These are phyloP conservation scores for Nipponacmea schrenckii DNA, from an alignment of 2,888 invertebrate genomes.

Conservation along the genomic window DNA sequence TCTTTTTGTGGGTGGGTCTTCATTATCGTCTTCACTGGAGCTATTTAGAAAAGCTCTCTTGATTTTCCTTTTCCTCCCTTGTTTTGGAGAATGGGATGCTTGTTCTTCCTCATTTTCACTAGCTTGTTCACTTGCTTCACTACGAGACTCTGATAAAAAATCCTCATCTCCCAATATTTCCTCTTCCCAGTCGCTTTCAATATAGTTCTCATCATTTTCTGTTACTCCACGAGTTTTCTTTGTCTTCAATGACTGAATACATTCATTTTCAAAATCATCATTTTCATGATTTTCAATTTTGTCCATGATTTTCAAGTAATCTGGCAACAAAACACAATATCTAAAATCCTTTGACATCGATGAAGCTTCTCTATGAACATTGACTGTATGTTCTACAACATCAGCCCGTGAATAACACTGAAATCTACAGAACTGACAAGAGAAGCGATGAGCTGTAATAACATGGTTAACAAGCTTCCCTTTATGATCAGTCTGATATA, in stretches of 20 bases:
- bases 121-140: background rate
- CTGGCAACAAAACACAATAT: constrained; percentile 43
- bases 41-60: too few species aligned
- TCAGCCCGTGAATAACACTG: constrained; percentile 47
- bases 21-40: too few species aligned
- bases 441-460: constrained; percentile 43
- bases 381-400: constrained; percentile 40
- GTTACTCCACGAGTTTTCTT: background rate
- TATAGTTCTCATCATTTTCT: background rate
- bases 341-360: constrained; percentile 37
- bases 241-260: background rate
- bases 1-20: too few species aligned
- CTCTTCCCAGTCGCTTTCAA: constrained; percentile 4
- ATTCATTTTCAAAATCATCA: background rate
- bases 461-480: constrained; percentile 39
- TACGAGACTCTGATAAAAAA: background rate
- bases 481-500: constrained; percentile 41
- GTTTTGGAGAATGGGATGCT: too few species aligned
- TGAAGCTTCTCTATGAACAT: constrained; percentile 35
- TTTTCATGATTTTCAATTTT: background rate
- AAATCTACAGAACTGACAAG: constrained; percentile 44
- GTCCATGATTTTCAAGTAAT: constrained; percentile 26
- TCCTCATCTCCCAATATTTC: background rate
- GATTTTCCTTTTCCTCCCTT: too few species aligned
- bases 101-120: too few species aligned